Evolutionary conservation across 1,140 invertebrate genomes (phyloP).

Genomic region (Drosophila littoralis): DNA sequence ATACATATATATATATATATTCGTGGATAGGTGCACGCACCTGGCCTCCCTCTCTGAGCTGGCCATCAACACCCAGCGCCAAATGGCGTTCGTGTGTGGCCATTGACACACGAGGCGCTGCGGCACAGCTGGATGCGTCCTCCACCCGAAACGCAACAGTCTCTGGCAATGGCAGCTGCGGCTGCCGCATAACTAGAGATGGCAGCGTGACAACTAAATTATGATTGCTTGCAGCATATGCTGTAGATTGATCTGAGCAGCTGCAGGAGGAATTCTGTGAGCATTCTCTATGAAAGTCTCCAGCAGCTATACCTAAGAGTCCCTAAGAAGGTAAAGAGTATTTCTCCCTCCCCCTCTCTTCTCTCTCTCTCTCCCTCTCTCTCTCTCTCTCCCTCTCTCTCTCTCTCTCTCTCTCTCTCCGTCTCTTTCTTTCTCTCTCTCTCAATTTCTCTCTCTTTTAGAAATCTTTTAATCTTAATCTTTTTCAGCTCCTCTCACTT

Average conservation of each 20-base stretch:
- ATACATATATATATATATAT: slow-evolving; percentile 51
- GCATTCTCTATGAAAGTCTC: too few relatives aligned
- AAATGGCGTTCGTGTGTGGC: slow-evolving; percentile 80
- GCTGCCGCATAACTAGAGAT: slow-evolving; percentile 22
- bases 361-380: neutral
- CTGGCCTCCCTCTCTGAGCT: slow-evolving; percentile 26
- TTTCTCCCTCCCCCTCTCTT: neutral
- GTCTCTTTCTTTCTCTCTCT: neutral
- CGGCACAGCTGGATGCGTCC: slow-evolving; percentile 65
- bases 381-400: neutral
- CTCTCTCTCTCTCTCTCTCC: neutral
- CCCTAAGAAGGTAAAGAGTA: too few relatives aligned
- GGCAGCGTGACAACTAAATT: slow-evolving; percentile 35
- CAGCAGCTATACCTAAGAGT: too few relatives aligned
- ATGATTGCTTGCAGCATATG: neutral
- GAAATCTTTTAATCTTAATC: too few relatives aligned
- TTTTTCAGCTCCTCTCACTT: too few relatives aligned
- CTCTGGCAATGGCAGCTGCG: slow-evolving; percentile 39
- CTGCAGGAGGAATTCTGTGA: too few relatives aligned
- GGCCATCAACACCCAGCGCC: slow-evolving; percentile 78
- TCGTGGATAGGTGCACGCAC: neutral
- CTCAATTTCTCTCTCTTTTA: too few relatives aligned
- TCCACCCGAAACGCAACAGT: slow-evolving; percentile 3
- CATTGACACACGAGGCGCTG: slow-evolving; percentile 79
- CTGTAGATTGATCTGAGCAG: neutral